Conservation (phyloP, 1,140 invertebrate genomes). For the Drosophila seguyi region DNA sequence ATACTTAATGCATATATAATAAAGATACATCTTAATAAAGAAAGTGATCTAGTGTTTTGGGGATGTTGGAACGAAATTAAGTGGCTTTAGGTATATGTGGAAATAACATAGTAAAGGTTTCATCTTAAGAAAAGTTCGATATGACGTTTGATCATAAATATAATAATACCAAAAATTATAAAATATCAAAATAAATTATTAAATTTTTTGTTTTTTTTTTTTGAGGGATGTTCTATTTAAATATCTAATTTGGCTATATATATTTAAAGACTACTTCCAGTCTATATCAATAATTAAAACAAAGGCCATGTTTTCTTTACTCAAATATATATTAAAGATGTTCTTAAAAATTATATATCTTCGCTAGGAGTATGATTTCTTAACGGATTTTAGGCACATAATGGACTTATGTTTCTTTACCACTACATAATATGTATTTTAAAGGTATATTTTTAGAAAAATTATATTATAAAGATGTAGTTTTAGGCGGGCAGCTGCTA, state of each 20-base stretch:
- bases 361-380: not conserved
- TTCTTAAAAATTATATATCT: not conserved
- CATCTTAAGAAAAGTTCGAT: too few relatives aligned
- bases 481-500: not conserved
- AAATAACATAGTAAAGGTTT: not conserved
- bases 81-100: not conserved
- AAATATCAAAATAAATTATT: too few relatives aligned
- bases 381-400: not conserved
- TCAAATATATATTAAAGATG: conserved; percentile 4
- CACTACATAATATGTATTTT: not conserved
- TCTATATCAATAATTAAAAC: not conserved
- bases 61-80: not conserved
- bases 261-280: too few relatives aligned
- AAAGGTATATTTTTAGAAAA: not conserved
- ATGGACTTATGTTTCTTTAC: not conserved
- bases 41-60: not conserved
- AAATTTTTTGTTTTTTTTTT: too few relatives aligned
- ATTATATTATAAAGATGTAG: too few relatives aligned
- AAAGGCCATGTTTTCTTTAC: conserved; percentile 4
- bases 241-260: too few relatives aligned
- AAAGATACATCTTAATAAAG: conserved; percentile 80
- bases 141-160: too few relatives aligned
- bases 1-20: conserved; percentile 72
- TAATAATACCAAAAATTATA: too few relatives aligned
- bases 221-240: too few relatives aligned